Percentiles rank a stretch among this genome's conserved stretches.
phyloP scores from a whole-genome alignment of 2,888 invertebrate species.

The Tinea trinotella region DNA sequence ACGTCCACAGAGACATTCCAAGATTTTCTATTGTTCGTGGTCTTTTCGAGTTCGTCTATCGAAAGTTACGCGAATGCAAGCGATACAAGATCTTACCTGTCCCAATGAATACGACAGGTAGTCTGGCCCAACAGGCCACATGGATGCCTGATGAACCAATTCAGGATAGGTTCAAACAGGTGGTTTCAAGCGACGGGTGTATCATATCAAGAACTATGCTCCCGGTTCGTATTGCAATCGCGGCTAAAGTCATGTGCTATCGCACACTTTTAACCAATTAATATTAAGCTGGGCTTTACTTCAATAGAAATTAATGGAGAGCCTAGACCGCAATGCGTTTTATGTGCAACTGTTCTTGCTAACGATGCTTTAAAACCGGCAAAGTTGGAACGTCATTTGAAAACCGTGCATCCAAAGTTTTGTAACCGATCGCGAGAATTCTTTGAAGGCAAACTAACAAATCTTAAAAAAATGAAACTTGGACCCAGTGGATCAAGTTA shows the following conservation, averaged over 20 bases:
- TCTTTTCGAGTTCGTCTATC: background rate
- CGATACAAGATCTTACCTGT: background rate
- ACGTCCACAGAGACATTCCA: background rate
- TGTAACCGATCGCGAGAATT: no score
- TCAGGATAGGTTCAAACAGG: background rate
- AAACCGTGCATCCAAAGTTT: no score
- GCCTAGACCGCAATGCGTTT: no score
- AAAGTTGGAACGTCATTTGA: no score
- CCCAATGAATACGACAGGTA: background rate
- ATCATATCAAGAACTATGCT: background rate
- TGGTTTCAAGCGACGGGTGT: background rate
- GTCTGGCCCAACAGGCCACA: background rate
- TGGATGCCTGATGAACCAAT: background rate
- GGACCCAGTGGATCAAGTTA: no score
- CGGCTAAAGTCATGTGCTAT: background rate
- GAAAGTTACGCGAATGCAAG: background rate
- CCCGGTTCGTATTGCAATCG: background rate
- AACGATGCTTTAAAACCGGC: no score
- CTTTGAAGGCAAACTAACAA: no score
- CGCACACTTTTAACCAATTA: no score
- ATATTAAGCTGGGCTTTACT: no score
- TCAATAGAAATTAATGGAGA: no score
- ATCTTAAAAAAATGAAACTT: no score
- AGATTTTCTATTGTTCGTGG: background rate
- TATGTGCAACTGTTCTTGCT: no score